Conservation (phyloP, 2,797 vertebrate genomes). For the Echiichthys vipera region DNA sequence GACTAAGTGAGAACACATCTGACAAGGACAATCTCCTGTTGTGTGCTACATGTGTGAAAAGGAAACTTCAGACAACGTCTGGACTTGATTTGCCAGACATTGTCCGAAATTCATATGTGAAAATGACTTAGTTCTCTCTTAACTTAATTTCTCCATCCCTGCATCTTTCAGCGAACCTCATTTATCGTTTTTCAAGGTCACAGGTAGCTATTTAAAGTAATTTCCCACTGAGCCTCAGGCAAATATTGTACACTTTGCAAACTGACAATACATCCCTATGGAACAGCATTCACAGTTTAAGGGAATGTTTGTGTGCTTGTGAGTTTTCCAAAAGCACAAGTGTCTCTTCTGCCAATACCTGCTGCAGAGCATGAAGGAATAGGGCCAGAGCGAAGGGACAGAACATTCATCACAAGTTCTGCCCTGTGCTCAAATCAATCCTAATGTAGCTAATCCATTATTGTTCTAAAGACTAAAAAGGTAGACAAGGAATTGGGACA, state of each 20-base stretch:
- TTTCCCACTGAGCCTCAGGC: constrained; percentile 43
- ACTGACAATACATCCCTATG: constrained; percentile 32
- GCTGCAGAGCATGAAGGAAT: constrained; percentile 35
- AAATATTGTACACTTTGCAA: constrained; percentile 37
- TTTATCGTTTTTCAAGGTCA: constrained; percentile 62
- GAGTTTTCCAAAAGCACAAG: constrained; percentile 24
- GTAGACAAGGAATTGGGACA: constrained; percentile 24
- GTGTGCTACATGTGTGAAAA: too few relatives aligned
- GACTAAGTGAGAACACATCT: too few relatives aligned
- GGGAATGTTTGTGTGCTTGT: constrained; percentile 1
- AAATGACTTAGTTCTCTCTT: background rate
- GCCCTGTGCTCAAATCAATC: constrained; percentile 36
- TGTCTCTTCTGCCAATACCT: constrained; percentile 31
- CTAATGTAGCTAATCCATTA: constrained; percentile 51
- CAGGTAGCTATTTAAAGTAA: constrained; percentile 38
- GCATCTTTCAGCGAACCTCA: constrained; percentile 13
- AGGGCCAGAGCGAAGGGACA: background rate
- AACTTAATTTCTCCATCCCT: constrained; percentile 12
- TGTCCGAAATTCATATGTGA: too few relatives aligned
- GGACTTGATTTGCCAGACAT: too few relatives aligned
- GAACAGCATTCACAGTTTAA: constrained; percentile 9
- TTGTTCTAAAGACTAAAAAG: constrained; percentile 24
- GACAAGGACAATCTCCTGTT: too few relatives aligned
- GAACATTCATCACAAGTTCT: constrained; percentile 37
- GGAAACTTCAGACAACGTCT: too few relatives aligned